Percentiles rank a stretch among this genome's conserved stretches.
phyloP scores from a whole-genome alignment of 2,797 vertebrate genomes.

The Ceyx erithaca region DNA sequence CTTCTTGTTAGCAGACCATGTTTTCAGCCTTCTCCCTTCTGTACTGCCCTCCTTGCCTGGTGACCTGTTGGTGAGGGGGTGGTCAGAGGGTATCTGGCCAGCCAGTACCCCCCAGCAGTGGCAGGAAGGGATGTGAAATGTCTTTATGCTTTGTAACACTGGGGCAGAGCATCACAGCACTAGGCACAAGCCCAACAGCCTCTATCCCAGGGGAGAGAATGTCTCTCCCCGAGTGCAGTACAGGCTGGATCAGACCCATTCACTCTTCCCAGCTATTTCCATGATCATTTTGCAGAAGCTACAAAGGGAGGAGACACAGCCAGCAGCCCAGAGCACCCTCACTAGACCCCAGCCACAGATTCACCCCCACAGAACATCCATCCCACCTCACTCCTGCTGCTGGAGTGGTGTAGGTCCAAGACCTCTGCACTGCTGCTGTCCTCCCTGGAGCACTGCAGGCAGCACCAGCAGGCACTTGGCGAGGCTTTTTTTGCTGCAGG shows the following conservation, averaged over 20 bases:
- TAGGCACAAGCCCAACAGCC: neutral
- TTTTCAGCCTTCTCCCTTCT: neutral
- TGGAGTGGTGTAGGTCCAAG: neutral
- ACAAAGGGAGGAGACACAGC: neutral
- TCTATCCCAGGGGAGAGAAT: neutral
- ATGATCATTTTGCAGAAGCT: neutral
- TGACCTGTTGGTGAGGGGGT: neutral
- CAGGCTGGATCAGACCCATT: neutral
- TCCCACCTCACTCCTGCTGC: neutral
- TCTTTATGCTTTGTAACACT: neutral
- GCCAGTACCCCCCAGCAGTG: neutral
- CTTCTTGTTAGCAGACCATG: neutral
- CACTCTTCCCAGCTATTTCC: neutral
- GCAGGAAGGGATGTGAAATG: neutral
- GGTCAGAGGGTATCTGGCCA: neutral
- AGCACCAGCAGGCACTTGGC: neutral
- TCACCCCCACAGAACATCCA: neutral
- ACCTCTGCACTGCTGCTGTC: neutral
- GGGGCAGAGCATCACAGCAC: neutral
- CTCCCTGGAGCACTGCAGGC: neutral
- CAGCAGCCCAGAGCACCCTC: neutral
- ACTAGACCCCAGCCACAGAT: neutral
- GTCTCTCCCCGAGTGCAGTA: fast-evolving
- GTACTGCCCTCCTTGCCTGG: neutral
- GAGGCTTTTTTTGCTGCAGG: neutral